These are phyloP conservation scores for Orthonyx spaldingii DNA, from an alignment of 2,113 vertebrate species.

Conservation along the genomic window DNA sequence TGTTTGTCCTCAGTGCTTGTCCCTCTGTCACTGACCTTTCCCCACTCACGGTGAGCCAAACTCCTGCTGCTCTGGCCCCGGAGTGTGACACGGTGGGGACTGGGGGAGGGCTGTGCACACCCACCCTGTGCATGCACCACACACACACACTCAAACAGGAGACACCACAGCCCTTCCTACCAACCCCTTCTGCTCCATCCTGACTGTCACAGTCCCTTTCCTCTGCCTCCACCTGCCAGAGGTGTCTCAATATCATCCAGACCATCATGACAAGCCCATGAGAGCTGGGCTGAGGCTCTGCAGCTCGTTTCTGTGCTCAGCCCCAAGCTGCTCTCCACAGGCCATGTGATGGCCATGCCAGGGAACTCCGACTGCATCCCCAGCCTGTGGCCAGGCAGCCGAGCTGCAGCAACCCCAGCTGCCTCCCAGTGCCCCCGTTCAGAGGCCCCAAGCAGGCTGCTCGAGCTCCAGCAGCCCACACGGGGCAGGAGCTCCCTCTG, in stretches of 20 bases:
- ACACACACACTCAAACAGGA: background rate
- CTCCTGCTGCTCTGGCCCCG: background rate
- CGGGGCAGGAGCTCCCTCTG: rapidly evolving
- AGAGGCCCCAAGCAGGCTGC: background rate
- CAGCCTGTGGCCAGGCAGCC: background rate
- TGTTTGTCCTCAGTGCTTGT: background rate
- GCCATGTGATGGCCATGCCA: rapidly evolving
- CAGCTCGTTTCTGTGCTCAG: background rate
- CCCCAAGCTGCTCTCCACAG: rapidly evolving
- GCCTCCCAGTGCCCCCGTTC: rapidly evolving
- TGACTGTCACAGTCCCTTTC: background rate
- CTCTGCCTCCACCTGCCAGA: background rate
- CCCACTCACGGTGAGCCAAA: background rate
- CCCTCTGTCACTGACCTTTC: background rate
- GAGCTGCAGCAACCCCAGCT: background rate
- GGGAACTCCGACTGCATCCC: background rate
- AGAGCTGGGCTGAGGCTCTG: background rate
- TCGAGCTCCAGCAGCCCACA: rapidly evolving
- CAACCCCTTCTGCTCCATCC: background rate
- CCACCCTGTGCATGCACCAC: background rate
- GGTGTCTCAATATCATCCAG: background rate
- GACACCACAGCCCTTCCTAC: background rate
- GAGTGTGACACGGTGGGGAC: background rate
- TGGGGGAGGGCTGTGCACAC: background rate
- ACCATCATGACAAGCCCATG: background rate